phyloP scores from a whole-genome alignment of 2,797 vertebrate species.

The Mastacembelus armatus region DNA sequence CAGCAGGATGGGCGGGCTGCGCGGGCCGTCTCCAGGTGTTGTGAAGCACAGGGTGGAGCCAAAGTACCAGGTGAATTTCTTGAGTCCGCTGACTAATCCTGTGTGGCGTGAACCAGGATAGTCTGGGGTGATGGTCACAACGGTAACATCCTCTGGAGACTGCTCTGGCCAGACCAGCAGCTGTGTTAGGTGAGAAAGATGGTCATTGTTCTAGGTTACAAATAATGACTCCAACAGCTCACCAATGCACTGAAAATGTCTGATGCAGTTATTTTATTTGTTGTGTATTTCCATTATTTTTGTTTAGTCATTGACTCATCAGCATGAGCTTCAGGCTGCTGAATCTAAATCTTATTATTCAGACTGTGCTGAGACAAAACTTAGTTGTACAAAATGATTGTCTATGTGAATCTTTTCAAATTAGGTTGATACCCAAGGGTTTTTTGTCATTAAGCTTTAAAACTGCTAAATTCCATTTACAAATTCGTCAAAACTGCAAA shows the following conservation, averaged over 20 bases:
- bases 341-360: conserved; percentile 43
- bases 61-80: conserved; percentile 92
- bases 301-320: conserved; percentile 22
- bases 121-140: conserved; percentile 92
- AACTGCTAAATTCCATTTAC: conserved; percentile 32
- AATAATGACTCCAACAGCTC: neutral
- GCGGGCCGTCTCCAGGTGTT: conserved; percentile 92
- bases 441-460: conserved; percentile 48
- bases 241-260: neutral
- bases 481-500: conserved; percentile 37
- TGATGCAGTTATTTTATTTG: conserved; percentile 18
- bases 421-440: conserved; percentile 18
- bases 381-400: conserved; percentile 22
- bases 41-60: conserved; percentile 93
- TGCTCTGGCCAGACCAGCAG: conserved; percentile 90
- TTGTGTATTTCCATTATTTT: conserved; percentile 6
- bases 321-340: conserved; percentile 34
- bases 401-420: conserved; percentile 40
- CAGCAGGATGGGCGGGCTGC: conserved; percentile 86
- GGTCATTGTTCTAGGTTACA: neutral
- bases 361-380: conserved; percentile 39
- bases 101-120: conserved; percentile 91
- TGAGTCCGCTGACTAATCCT: conserved; percentile 88
- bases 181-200: conserved; percentile 65
- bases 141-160: conserved; percentile 80